Evolutionary conservation across 2,888 invertebrate species (phyloP).

Genomic region (Gymnocheta viridis): DNA sequence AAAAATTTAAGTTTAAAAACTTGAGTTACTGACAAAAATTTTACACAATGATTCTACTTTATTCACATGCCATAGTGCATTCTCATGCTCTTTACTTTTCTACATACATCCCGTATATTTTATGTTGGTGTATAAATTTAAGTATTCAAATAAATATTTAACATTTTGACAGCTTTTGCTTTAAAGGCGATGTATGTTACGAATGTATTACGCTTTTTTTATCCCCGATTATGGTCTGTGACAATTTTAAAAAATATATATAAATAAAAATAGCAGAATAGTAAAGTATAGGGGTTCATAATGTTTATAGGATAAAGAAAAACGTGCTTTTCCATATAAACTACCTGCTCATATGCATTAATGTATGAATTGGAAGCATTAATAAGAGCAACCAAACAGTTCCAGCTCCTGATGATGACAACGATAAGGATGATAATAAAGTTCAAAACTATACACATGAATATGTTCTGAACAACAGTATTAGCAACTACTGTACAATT

Average conservation of each 20-base stretch:
- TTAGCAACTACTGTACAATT: constrained; percentile 62
- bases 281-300: constrained; percentile 43
- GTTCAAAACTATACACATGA: constrained; percentile 3
- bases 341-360: constrained; percentile 4
- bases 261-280: neutral
- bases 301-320: constrained; percentile 53
- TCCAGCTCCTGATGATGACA: constrained; percentile 27
- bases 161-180: constrained; percentile 45
- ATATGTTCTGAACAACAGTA: constrained; percentile 25
- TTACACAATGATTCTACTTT: too few species aligned
- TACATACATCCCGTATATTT: neutral
- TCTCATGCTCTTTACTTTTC: neutral
- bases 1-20: too few species aligned
- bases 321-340: constrained; percentile 35
- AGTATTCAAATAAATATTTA: constrained; percentile 39
- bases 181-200: constrained; percentile 9
- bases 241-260: constrained; percentile 27
- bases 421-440: constrained; percentile 31
- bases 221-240: constrained; percentile 27
- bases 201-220: constrained; percentile 11
- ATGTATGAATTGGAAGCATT: neutral
- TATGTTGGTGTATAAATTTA: constrained; percentile 8
- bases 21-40: too few species aligned
- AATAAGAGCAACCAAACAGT: neutral
- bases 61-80: constrained; percentile 20